Evolutionary conservation across 2,797 vertebrate species (phyloP).

Genomic region (Phaenicophaeus curvirostris): DNA sequence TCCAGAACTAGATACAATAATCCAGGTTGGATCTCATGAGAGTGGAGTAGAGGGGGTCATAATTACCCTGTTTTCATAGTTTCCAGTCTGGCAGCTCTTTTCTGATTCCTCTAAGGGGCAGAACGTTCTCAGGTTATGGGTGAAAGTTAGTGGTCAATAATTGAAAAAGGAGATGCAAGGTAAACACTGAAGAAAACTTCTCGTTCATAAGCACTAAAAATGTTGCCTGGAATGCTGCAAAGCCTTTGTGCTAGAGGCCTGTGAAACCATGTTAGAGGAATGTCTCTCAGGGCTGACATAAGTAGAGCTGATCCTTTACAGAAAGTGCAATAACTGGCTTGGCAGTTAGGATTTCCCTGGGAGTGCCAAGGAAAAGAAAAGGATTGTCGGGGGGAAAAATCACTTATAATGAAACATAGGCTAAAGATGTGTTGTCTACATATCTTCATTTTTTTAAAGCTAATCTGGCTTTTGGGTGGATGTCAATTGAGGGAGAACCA

Average conservation of each 20-base stretch:
- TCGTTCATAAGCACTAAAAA: neutral
- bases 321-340: neutral
- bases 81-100: neutral
- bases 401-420: neutral
- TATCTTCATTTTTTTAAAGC: neutral
- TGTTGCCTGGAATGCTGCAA: neutral
- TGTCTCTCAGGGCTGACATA: neutral
- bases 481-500: neutral
- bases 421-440: neutral
- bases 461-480: neutral
- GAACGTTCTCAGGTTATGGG: neutral
- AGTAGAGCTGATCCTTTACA: neutral
- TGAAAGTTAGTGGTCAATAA: neutral
- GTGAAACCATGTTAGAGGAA: neutral
- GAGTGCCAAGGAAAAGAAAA: neutral
- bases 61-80: neutral
- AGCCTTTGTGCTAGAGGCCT: neutral
- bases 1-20: no score
- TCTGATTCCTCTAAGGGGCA: neutral
- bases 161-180: neutral
- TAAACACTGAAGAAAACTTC: neutral
- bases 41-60: no score
- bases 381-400: neutral
- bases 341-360: neutral
- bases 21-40: no score